A percentile compares a stretch with the other conserved stretches of the same genome.
Conservation (phyloP, 2,888 invertebrate genomes). For the Bombylius discolor region DNA sequence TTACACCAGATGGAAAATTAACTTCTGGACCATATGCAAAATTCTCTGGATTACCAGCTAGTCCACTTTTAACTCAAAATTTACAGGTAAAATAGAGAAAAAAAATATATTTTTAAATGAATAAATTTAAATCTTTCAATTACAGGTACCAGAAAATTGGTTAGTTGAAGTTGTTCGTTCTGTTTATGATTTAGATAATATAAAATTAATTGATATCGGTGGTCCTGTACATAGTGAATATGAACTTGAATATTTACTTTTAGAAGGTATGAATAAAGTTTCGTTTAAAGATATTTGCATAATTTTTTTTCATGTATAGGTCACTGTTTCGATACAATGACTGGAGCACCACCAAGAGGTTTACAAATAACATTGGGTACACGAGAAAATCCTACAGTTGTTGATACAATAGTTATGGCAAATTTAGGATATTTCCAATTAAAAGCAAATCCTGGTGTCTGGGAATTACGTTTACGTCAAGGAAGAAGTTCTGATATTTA, state of each 20-base stretch:
- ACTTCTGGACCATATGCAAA: conserved; percentile 66
- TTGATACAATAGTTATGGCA: conserved; percentile 99
- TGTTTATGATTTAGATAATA: conserved; percentile 94
- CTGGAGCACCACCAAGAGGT: conserved; percentile 90
- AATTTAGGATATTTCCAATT: conserved; percentile 98
- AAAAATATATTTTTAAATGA: neutral
- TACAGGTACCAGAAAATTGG: conserved; percentile 87
- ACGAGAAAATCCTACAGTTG: conserved; percentile 56
- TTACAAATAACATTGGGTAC: conserved; percentile 92
- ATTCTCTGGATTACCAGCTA: conserved; percentile 81
- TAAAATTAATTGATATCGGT: conserved; percentile 83
- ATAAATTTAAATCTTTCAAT: neutral
- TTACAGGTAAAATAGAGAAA: conserved; percentile 36
- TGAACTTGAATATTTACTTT: conserved; percentile 83
- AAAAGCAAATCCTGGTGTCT: conserved; percentile 95
- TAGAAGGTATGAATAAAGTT: conserved; percentile 45
- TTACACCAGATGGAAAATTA: conserved; percentile 54
- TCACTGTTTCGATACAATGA: conserved; percentile 86
- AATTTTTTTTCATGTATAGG: conserved; percentile 25
- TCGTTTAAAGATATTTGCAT: neutral
- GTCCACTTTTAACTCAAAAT: conserved; percentile 81
- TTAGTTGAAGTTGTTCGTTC: conserved; percentile 85
- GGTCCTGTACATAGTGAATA: conserved; percentile 87
- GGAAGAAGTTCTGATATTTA: conserved; percentile 93
- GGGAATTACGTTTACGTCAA: conserved; percentile 77